Conservation (phyloP, 2,888 invertebrate species). For the Emmelina monodactyla region DNA sequence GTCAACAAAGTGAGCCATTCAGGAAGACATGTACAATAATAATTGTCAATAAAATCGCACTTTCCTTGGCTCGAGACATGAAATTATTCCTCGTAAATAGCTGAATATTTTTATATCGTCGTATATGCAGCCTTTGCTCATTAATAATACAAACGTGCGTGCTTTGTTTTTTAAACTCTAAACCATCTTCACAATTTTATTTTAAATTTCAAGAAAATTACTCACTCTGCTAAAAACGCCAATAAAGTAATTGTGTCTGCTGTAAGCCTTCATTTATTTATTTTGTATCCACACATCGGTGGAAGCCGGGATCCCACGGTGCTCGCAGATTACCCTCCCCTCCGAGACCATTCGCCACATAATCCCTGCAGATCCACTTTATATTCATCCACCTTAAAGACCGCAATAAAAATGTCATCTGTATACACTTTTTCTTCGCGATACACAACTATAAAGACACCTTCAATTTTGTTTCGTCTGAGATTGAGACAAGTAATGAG, state of each 20-base stretch:
- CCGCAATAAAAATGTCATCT: slow-evolving; percentile 55
- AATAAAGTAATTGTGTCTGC: too few relatives aligned
- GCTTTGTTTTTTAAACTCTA: too few relatives aligned
- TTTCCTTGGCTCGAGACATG: slow-evolving; percentile 22
- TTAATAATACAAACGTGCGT: too few relatives aligned
- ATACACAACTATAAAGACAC: not conserved
- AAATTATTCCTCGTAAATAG: slow-evolving; percentile 34
- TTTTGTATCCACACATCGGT: too few relatives aligned
- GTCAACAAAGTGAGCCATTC: slow-evolving; percentile 30
- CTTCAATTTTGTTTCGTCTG: not conserved
- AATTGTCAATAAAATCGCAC: slow-evolving; percentile 41
- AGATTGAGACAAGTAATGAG: too few relatives aligned
- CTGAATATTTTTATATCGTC: too few relatives aligned
- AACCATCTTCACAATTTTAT: too few relatives aligned
- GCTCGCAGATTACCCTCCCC: slow-evolving; percentile 43
- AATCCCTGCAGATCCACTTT: slow-evolving; percentile 62
- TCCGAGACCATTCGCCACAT: slow-evolving; percentile 41
- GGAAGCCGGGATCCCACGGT: too few relatives aligned
- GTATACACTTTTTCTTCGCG: slow-evolving; percentile 20
- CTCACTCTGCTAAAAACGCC: too few relatives aligned
- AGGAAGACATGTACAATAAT: slow-evolving; percentile 47
- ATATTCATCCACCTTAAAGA: slow-evolving; percentile 65
- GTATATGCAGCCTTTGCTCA: too few relatives aligned
- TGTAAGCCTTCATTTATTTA: too few relatives aligned
- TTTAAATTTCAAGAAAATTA: too few relatives aligned